Percentiles rank a stretch among this genome's conserved stretches.
Conservation (phyloP, 2,113 vertebrate genomes). For the Galeopterus variegatus region DNA sequence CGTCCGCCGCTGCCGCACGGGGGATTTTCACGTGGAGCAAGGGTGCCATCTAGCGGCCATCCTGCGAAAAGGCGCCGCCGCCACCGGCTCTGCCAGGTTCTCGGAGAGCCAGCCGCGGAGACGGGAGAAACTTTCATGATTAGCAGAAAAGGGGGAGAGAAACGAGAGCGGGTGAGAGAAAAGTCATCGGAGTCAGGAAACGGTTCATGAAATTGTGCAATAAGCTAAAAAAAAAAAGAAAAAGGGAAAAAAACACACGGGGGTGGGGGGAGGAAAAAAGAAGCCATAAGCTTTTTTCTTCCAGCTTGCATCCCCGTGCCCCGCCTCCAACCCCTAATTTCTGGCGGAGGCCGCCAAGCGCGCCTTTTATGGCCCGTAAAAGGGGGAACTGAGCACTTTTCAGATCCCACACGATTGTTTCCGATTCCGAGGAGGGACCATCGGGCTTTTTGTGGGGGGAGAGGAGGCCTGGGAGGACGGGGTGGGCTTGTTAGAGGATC, state of each 20-base stretch:
- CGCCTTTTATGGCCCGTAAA: conserved; percentile 50
- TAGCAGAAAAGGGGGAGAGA: conserved; percentile 20
- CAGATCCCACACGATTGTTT: conserved; percentile 86
- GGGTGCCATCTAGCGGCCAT: conserved; percentile 91
- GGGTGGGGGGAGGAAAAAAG: background rate
- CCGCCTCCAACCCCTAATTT: background rate
- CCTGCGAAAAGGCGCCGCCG: background rate
- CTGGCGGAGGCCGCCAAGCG: background rate
- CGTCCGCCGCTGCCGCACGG: background rate
- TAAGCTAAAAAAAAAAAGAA: background rate
- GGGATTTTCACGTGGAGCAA: conserved; percentile 90
- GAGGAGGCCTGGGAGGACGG: conserved; percentile 48
- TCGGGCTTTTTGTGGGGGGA: conserved; percentile 85
- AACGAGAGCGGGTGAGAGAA: background rate
- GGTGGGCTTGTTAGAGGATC: conserved; percentile 87
- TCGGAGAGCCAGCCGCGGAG: background rate
- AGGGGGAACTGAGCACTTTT: conserved; percentile 76
- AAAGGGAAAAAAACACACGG: background rate
- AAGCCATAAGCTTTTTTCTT: background rate
- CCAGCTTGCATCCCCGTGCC: rapidly evolving
- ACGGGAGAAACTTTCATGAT: conserved; percentile 64
- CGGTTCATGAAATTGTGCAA: conserved; percentile 59
- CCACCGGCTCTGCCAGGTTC: background rate
- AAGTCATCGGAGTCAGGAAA: conserved; percentile 55
- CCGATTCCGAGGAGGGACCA: conserved; percentile 87